Percentiles rank a stretch among this genome's conserved stretches.
Conservation (phyloP, 2,888 invertebrate species). For the Caenorhabditis sp. region DNA sequence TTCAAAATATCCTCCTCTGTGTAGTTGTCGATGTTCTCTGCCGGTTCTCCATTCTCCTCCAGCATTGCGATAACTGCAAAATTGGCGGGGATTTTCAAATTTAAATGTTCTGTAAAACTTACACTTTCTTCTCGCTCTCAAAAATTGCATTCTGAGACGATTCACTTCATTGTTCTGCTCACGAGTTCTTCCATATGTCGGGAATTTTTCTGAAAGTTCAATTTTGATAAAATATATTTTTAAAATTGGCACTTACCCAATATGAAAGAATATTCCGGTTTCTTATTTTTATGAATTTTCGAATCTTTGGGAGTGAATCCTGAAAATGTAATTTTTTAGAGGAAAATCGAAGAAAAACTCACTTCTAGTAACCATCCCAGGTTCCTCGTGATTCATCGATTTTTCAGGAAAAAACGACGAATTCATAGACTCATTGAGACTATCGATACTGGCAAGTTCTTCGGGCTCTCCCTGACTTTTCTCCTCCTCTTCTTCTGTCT, state of each 20-base stretch:
- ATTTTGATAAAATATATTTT: too few species aligned
- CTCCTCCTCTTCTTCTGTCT: slow-evolving; percentile 1
- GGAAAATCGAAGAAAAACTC: too few species aligned
- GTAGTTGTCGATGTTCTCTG: not conserved
- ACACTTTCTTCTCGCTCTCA: not conserved
- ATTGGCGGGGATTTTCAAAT: not conserved
- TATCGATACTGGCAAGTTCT: not conserved
- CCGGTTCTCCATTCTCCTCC: not conserved
- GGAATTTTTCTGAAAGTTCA: not conserved
- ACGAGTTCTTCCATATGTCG: not conserved
- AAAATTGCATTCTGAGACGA: not conserved
- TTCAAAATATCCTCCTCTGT: not conserved
- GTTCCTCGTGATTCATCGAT: too few species aligned
- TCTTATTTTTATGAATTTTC: not conserved
- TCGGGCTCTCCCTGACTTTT: not conserved
- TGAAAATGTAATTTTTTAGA: not conserved
- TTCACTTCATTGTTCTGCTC: not conserved
- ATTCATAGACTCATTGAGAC: too few species aligned
- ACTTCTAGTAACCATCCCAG: too few species aligned
- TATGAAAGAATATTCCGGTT: not conserved
- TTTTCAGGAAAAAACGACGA: not conserved
- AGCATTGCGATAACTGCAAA: not conserved
- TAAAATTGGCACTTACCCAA: not conserved
- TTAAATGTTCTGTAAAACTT: not conserved
- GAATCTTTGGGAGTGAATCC: not conserved